phyloP scores from a whole-genome alignment of 2,797 vertebrate species.

The Oryzias sinensis region DNA sequence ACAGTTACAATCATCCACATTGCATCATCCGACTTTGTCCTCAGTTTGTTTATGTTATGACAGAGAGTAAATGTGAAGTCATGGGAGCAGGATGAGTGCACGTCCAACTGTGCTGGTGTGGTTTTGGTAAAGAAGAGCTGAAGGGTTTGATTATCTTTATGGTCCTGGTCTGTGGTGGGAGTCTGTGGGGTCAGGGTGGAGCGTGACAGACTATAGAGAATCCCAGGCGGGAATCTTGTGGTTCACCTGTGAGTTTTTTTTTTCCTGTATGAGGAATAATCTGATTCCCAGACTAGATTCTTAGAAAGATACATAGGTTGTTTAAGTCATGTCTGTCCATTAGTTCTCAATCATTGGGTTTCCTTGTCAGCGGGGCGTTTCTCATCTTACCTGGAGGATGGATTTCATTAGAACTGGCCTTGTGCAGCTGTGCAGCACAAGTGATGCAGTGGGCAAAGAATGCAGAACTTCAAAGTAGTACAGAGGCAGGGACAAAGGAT shows the following conservation, averaged over 20 bases:
- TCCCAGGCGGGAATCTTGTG: constrained; percentile 54
- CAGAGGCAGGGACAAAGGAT: constrained; percentile 65
- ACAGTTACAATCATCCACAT: constrained; percentile 11
- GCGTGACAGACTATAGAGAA: constrained; percentile 45
- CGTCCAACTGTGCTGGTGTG: constrained; percentile 7
- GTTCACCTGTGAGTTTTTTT: constrained; percentile 39
- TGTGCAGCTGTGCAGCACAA: constrained; percentile 62
- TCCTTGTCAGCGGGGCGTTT: constrained; percentile 27
- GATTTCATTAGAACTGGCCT: constrained; percentile 43
- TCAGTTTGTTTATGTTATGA: constrained; percentile 30
- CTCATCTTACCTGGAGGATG: constrained; percentile 55
- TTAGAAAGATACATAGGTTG: constrained; percentile 10
- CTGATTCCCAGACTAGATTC: constrained; percentile 29
- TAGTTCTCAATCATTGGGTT: constrained; percentile 2
- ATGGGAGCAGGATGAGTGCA: constrained; percentile 12
- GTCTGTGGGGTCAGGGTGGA: constrained; percentile 60
- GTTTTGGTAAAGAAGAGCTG: constrained; percentile 39
- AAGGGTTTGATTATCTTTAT: constrained; percentile 49
- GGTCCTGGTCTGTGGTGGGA: constrained; percentile 59
- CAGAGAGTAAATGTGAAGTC: constrained; percentile 31
- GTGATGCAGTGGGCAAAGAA: constrained; percentile 79
- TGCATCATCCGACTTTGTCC: not conserved
- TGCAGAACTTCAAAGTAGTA: constrained; percentile 75
- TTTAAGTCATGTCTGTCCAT: not conserved
- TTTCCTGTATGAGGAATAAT: constrained; percentile 39